Percentiles rank a stretch among this genome's conserved stretches.
phyloP scores from a whole-genome alignment of 1,140 invertebrate genomes.

The Lepidurus couesii region DNA sequence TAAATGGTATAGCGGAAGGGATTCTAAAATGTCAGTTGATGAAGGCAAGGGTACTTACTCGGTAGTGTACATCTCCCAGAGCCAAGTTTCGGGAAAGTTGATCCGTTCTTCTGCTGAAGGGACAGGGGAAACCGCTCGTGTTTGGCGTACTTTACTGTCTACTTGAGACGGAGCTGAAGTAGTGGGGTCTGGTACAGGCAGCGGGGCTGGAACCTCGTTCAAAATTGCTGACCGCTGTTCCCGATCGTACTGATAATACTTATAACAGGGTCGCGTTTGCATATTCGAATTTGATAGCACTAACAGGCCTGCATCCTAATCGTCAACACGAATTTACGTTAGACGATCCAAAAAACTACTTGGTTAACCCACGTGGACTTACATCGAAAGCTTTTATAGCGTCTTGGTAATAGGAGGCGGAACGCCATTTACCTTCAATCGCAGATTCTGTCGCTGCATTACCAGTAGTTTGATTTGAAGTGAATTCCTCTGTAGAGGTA shows the following conservation, averaged over 20 bases:
- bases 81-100: slow-evolving; percentile 63
- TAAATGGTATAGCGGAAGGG: neutral
- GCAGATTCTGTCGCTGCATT: neutral
- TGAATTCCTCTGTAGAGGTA: too few species aligned
- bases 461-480: neutral
- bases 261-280: slow-evolving; percentile 50
- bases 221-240: neutral
- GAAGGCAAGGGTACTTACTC: slow-evolving; percentile 49
- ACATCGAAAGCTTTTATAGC: slow-evolving; percentile 48
- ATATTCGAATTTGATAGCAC: slow-evolving; percentile 51
- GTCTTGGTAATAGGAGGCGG: slow-evolving; percentile 42
- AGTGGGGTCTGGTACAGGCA: neutral
- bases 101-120: slow-evolving; percentile 44
- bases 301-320: slow-evolving; percentile 49
- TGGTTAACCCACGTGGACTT: slow-evolving; percentile 25
- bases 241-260: neutral
- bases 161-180: neutral
- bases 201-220: neutral
- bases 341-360: slow-evolving; percentile 25
- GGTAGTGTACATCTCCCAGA: slow-evolving; percentile 52
- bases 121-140: neutral
- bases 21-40: neutral
- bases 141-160: neutral
- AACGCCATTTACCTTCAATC: neutral
- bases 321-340: slow-evolving; percentile 19